Evolutionary conservation across 2,888 invertebrate genomes (phyloP).

Genomic region (Deilephila elpenor): DNA sequence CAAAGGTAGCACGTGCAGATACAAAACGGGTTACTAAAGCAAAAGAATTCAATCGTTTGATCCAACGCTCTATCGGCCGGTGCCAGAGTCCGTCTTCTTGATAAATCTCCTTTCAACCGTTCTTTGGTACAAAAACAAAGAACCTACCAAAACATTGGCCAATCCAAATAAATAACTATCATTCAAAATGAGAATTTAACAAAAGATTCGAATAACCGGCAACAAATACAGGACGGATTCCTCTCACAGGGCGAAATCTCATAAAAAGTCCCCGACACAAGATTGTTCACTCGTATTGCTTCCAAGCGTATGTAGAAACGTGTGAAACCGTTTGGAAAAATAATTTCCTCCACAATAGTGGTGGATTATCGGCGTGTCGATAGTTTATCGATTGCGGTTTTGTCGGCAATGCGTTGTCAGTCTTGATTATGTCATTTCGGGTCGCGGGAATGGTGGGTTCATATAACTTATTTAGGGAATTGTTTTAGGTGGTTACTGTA

Average conservation of each 20-base stretch:
- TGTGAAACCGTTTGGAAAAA: slow-evolving; percentile 57
- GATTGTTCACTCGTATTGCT: slow-evolving; percentile 50
- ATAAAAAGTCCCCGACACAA: slow-evolving; percentile 47
- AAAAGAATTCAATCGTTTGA: no score
- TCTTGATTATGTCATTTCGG: slow-evolving; percentile 10
- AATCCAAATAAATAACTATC: neutral
- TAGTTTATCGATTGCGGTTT: slow-evolving; percentile 5
- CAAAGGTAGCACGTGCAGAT: no score
- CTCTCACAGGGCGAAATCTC: slow-evolving; percentile 31
- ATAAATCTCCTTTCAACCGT: no score
- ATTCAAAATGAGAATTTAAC: slow-evolving; percentile 3
- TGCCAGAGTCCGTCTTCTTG: no score
- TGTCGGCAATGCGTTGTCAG: neutral
- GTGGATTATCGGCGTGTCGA: neutral
- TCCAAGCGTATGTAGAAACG: slow-evolving; percentile 44
- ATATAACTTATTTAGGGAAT: neutral
- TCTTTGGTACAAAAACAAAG: neutral
- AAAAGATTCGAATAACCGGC: slow-evolving; percentile 12
- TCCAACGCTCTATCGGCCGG: no score
- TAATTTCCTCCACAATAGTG: slow-evolving; percentile 52
- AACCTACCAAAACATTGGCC: neutral
- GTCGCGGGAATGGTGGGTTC: neutral
- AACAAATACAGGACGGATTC: slow-evolving; percentile 34
- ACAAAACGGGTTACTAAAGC: no score
- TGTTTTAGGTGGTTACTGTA: no score